Evolutionary conservation across 64 coral and sea anemone genomes (phyloP).

Genomic region (Pocillopora damicornis): DNA sequence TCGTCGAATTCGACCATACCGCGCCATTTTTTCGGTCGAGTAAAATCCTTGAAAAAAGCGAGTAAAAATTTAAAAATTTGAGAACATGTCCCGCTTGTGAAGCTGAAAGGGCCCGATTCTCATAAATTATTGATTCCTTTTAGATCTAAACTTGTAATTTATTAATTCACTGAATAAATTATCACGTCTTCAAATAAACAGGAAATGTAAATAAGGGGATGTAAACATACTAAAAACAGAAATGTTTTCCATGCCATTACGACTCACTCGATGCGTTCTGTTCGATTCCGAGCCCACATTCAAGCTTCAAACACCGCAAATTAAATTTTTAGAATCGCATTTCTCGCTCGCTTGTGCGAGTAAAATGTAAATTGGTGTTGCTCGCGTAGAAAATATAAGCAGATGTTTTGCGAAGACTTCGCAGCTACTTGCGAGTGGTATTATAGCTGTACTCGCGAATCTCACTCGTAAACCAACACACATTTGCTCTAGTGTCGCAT

Average conservation of each 20-base stretch:
- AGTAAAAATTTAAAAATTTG: conserved; percentile 31
- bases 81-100: conserved; percentile 61
- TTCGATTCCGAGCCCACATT: background rate
- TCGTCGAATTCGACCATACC: background rate
- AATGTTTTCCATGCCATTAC: conserved; percentile 32
- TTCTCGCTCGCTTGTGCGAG: background rate
- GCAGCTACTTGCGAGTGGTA: conserved; percentile 6
- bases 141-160: conserved; percentile 95
- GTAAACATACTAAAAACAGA: conserved; percentile 60
- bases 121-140: conserved; percentile 93
- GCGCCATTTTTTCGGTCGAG: background rate
- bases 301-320: background rate
- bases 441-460: conserved; percentile 7
- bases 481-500: background rate
- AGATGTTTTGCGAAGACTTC: conserved; percentile 31
- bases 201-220: conserved; percentile 82
- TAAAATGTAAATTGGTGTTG: conserved; percentile 28
- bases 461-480: conserved; percentile 9
- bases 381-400: conserved; percentile 2
- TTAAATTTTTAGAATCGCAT: background rate
- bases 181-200: conserved; percentile 79
- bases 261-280: conserved; percentile 13
- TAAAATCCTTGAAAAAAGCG: conserved; percentile 19
- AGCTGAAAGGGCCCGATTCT: conserved; percentile 68
- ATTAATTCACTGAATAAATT: conserved; percentile 98